Base-by-base conservation (phyloP, 2,888 invertebrate species). In the Synanthedon andrenaeformis region DNA sequence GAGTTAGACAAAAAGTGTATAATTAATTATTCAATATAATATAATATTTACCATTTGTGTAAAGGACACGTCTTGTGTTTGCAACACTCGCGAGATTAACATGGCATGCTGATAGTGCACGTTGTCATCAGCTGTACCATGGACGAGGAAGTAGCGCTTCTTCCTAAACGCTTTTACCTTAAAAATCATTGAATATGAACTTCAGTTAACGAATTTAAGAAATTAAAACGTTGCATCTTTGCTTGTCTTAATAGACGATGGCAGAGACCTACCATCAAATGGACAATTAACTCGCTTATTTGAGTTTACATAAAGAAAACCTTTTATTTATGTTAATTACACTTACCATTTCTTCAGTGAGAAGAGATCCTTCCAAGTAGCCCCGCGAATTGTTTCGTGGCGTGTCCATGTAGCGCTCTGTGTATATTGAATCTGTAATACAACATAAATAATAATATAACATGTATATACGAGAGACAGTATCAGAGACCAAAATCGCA, bases 61-160 rank as follows among this genome's bases (percentile, higher is more conserved):
- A 83, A 98, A 99, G 61, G 96, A 90, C 55, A 99, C 94, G 69
- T 97, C 95, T 51, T 91, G 90, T 49, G 92, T 90, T 72, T 97
- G 96, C 61, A 99, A 89, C 55, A 94, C 91, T 72, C 95, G 92
- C 2, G 97, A 94, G 65, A 98, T 89, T 72, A 97, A 90, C 91
- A 98, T 96, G 6, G 97, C 93, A 78, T 99, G 97, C 75, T 98
- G 98, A 81, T 96, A 98, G 79, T 99, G 99, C 1, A 99, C 99
- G 79, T 99, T 99, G 76, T 96, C 96, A 70, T 96, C 96, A 13
- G 94, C 92, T 2, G 97, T 97, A 55, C 99, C 99, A 79, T 99
- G 99, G 57, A 98, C 92, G 53, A 99, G 81, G 75, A 98, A 92
- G 80, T 94, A 97, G 58, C 93, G 91, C 76, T 97, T 96, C 66